Evolutionary conservation across 92 coral and sea anemone species (phyloP).

Genomic region (Zoanthus solanderi): DNA sequence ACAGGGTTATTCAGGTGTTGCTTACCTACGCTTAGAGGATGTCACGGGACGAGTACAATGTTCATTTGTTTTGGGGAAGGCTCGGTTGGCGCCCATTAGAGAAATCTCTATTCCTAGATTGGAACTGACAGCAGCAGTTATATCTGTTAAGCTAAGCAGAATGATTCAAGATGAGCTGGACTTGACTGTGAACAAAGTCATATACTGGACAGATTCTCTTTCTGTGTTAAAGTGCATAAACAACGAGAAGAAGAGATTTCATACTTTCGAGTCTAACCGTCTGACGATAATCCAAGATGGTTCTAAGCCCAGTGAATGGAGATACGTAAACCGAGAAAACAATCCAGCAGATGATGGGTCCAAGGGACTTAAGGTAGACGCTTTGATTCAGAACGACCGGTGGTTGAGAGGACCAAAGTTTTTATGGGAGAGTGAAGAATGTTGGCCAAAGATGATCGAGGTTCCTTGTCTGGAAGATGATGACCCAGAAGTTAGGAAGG

Average conservation of each 20-base stretch:
- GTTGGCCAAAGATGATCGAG: conserved; percentile 22
- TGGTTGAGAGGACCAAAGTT: conserved; percentile 71
- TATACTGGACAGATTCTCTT: conserved; percentile 20
- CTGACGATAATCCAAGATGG: conserved; percentile 26
- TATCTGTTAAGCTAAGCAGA: not conserved
- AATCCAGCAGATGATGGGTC: conserved; percentile 61
- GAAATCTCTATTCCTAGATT: not conserved
- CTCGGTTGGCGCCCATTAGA: not conserved
- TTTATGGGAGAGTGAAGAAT: conserved; percentile 57
- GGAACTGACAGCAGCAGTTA: not conserved
- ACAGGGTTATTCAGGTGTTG: not conserved
- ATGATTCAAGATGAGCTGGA: conserved; percentile 21
- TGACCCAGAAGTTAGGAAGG: conserved; percentile 71
- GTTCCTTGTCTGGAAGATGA: conserved; percentile 49
- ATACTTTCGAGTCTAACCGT: conserved; percentile 40
- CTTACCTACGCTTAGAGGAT: not conserved
- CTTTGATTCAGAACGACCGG: conserved; percentile 47
- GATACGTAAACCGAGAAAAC: conserved; percentile 15
- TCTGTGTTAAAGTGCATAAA: conserved; percentile 36
- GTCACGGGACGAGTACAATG: not conserved
- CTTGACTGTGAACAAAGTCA: not conserved
- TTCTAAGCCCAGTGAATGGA: conserved; percentile 25
- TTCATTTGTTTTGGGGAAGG: not conserved
- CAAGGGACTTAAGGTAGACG: conserved; percentile 65
- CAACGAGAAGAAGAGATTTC: conserved; percentile 26